These are phyloP conservation scores for Drosophila limbata DNA, from an alignment of 2,888 invertebrate genomes.

Conservation along the genomic window DNA sequence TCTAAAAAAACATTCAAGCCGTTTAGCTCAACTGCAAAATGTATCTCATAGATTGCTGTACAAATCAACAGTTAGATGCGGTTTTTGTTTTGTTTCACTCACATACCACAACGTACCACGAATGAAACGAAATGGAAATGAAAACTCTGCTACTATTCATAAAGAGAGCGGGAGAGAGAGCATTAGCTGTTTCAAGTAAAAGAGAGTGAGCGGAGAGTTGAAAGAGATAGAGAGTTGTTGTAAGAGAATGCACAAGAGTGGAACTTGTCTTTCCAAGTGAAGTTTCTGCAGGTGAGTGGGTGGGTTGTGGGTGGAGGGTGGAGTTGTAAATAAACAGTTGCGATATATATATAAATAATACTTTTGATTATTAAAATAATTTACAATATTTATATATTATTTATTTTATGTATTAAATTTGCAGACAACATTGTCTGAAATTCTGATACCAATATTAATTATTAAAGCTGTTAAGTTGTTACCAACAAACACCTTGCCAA, in stretches of 20 bases:
- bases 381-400: not conserved
- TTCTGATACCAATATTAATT: not conserved
- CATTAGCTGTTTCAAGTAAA: not conserved
- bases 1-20: not conserved
- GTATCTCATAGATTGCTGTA: slow-evolving; percentile 44
- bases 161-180: slow-evolving; percentile 46
- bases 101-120: slow-evolving; percentile 28
- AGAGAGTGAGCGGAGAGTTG: not conserved
- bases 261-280: not conserved
- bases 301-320: too few species aligned
- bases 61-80: slow-evolving; percentile 69
- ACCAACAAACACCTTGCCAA: not conserved
- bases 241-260: not conserved
- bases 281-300: slow-evolving; percentile 25
- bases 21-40: slow-evolving; percentile 25
- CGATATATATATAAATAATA: not conserved
- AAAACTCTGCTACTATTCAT: slow-evolving; percentile 66
- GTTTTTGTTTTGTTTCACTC: slow-evolving; percentile 67
- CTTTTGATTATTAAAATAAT: not conserved
- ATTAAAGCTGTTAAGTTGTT: not conserved
- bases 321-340: not conserved
- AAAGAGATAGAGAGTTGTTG: not conserved
- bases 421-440: not conserved
- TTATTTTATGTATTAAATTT: not conserved
- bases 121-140: slow-evolving; percentile 35